Evolutionary conservation across 2,113 vertebrate species (phyloP).

Genomic region (Larimichthys crocea): DNA sequence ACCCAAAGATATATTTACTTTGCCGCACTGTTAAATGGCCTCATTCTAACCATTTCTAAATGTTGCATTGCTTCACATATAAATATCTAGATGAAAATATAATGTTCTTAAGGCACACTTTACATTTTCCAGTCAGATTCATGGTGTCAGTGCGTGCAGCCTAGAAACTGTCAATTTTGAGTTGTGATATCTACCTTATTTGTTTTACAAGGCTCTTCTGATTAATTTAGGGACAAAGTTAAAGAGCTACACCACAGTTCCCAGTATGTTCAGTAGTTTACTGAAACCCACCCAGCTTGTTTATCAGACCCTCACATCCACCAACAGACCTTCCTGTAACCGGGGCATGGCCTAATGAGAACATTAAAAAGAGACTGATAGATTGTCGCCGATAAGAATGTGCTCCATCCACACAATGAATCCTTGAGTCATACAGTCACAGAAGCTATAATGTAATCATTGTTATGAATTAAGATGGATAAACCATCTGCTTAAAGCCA

Average conservation of each 20-base stretch:
- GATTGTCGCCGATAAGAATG: not conserved
- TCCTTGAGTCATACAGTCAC: not conserved
- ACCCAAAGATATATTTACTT: not conserved
- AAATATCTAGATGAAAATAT: not conserved
- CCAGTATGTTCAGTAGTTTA: not conserved
- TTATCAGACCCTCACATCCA: constrained; percentile 54
- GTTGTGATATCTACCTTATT: not conserved
- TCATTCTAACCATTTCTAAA: not conserved
- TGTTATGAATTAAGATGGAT: constrained; percentile 3
- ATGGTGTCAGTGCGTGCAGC: not conserved
- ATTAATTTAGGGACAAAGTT: no score
- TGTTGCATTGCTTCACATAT: not conserved
- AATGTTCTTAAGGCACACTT: no score
- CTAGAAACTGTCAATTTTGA: not conserved
- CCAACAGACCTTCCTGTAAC: not conserved
- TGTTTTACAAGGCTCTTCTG: not conserved
- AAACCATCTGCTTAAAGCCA: constrained; percentile 16
- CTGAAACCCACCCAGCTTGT: constrained; percentile 45
- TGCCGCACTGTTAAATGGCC: no score
- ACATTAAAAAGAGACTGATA: not conserved
- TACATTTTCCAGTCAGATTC: not conserved
- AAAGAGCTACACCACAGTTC: no score
- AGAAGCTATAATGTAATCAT: constrained; percentile 8
- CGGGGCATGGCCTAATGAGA: not conserved
- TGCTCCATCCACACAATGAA: not conserved